Base-by-base conservation (phyloP, 2,888 invertebrate species). In the Andrena dorsata region DNA sequence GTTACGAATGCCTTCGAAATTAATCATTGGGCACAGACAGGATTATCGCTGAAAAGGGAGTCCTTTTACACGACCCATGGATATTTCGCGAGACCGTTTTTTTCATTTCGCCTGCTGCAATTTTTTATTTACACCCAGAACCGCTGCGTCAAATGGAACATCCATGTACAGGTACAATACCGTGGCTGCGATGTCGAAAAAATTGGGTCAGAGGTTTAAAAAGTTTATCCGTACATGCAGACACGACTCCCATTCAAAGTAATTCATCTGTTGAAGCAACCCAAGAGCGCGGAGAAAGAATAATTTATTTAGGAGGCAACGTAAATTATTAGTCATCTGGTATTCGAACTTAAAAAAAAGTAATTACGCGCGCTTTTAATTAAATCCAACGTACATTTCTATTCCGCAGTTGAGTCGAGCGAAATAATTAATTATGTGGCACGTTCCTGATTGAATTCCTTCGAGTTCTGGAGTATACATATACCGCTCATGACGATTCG, bases 171-270 rank as follows among this genome's bases (percentile, higher is more conserved):
- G 70, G 35, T 49, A 70, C 53, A 70, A 32, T 49, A n/a, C 49
- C 49, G 26, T 41, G 13, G 1, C 5, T 1, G 35, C 41, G 60
- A 49, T 51, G 51, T 28, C 10, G 69, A 10, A n/a, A 51, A 61
- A 69, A 61, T 51, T 41, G 61, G 35, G 26, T 60, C 75, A 32
- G 20, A 60, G 13, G 10, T 61, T 35, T 10, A 16, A 41, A 69
- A 53, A 69, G 20, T 53, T 53, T 10, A 20, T 13, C 8, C 13
- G 7, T 10, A 32, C 30, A 32, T n/a, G 2, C 2, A 3, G 35
- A 13, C 58, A 13, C n/a, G 30, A 16, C 23, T 32, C 28, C 5
- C 13, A 16, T 47, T 23, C 65, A 23, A 32, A 20, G 30, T 51
- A 32, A 60, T 61, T 26, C 7, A 1, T 16, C n/a, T 58, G 28